These are phyloP conservation scores for Eulemur rufifrons DNA, from an alignment of 2,113 vertebrate genomes.

Conservation along the genomic window DNA sequence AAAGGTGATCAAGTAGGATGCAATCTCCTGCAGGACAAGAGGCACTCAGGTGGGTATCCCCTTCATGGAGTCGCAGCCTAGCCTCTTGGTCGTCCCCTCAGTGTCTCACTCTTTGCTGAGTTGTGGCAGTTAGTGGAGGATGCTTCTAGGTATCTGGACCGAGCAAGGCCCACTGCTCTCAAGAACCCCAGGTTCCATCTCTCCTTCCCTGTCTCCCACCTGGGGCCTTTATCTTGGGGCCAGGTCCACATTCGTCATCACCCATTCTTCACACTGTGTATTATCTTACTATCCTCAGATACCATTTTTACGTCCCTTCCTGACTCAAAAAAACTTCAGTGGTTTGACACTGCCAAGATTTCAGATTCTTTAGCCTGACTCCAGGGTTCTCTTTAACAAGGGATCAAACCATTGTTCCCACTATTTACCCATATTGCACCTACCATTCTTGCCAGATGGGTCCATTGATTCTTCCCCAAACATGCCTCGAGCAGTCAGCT, in stretches of 20 bases:
- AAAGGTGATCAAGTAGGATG: slow-evolving; percentile 92
- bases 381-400: background rate
- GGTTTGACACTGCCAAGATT: background rate
- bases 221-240: background rate
- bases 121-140: background rate
- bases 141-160: background rate
- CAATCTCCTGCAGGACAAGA: slow-evolving; percentile 87
- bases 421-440: background rate
- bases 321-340: background rate
- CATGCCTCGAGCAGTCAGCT: background rate
- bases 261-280: background rate
- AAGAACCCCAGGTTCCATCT: background rate
- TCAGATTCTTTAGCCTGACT: background rate
- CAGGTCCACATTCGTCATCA: background rate
- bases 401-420: background rate
- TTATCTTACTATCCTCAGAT: background rate
- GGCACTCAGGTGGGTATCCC: background rate
- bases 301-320: background rate
- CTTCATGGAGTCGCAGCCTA: background rate
- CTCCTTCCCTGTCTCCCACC: background rate
- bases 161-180: background rate
- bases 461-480: background rate
- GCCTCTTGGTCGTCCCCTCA: background rate
- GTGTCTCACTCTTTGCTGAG: background rate
- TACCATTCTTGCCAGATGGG: background rate